Evolutionary conservation across 2,113 vertebrate species (phyloP), one percentile per base, ranked within the genome.

Genomic region (Sander vitreus): DNA sequence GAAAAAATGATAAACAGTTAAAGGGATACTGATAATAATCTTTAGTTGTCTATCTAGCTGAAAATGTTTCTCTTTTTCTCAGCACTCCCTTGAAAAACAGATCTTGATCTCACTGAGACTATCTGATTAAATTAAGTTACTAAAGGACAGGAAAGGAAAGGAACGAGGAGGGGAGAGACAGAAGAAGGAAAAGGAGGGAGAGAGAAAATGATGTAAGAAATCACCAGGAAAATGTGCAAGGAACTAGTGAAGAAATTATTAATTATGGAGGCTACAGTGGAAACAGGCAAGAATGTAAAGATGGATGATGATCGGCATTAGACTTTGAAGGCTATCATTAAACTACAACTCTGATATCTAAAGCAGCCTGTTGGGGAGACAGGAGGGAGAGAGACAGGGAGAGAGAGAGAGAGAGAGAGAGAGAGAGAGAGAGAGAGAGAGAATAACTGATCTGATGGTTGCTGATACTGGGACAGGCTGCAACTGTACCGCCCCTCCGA

Each of bases 391-490:
- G 71, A 76, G 73, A 53, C 54, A 53, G 50, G 53, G 76, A 55
- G 75, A 70, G 71, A 76, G 73, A 53, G 60, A 53, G 55, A 62
- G 76, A 55, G 78, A 67, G 73, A 76, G 73, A 53, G 60, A 53
- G 55, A 62, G 70, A 50, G 78, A 70, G 74, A 76, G 73, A 39
- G 39, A 39, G 39, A 43, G 39, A 43, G 39, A 11, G 39, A 0
- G 86, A 84, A 81, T 76, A 80, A 80, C 64, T 81, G 85, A 88
- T 88, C 53, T 87, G 85, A 76, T 90, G 81, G 81, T 60, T 78
- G 74, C 68, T 21, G 51, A 78, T 83, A 57, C 55, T 77, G 86
- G 87, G 87, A 91, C 78, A 88, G 91, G 89, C 87, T 91, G 88
- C 83, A 88, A 81, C 80, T 83, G 78, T 69, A 73, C 78, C 64